Base-by-base conservation (phyloP, 2,888 invertebrate species). In the Rhyacophila evoluta region DNA sequence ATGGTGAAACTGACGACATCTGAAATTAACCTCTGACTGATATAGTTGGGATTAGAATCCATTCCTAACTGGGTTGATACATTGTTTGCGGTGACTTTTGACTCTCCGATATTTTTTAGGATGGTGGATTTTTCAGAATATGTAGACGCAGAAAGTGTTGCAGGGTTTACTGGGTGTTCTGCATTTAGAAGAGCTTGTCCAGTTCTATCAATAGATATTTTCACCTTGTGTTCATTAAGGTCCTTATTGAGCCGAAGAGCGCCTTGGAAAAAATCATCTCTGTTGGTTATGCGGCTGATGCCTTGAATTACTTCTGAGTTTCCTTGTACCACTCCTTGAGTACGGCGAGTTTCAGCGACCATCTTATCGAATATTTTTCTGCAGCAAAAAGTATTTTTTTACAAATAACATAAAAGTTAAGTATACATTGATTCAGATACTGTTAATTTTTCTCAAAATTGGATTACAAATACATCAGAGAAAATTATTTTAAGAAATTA, bases 351-450 rank as follows among this genome's bases (percentile, higher is more conserved):
- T 83, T 91, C 91, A 1, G 90, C 91, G 83, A 89, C 86, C 83
- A 92, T 84, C 85, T 91, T 91, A 83, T 90, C 90, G 83, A 91
- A 92, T 74, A 90, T 90, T 89, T 89, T 91, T 82, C 92, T 91
- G 19, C 8, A 25, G 39, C 4, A 1, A 39, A 39, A 12, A 12
- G 4, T 15, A 15, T 39, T n/a, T n/a, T n/a, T n/a, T n/a, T n/a
- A n/a, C n/a, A n/a, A n/a, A n/a, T n/a, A n/a, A n/a, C n/a, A n/a
- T n/a, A n/a, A n/a, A n/a, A n/a, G n/a, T n/a, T n/a, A n/a, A n/a
- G n/a, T n/a, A n/a, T n/a, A n/a, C n/a, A n/a, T n/a, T n/a, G n/a
- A n/a, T n/a, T n/a, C n/a, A n/a, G n/a, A n/a, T n/a, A n/a, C n/a
- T n/a, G n/a, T n/a, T n/a, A n/a, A n/a, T n/a, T n/a, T n/a, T n/a